These are phyloP conservation scores for Mus caroli DNA, from an alignment of 2,797 vertebrate species.

Conservation along the genomic window DNA sequence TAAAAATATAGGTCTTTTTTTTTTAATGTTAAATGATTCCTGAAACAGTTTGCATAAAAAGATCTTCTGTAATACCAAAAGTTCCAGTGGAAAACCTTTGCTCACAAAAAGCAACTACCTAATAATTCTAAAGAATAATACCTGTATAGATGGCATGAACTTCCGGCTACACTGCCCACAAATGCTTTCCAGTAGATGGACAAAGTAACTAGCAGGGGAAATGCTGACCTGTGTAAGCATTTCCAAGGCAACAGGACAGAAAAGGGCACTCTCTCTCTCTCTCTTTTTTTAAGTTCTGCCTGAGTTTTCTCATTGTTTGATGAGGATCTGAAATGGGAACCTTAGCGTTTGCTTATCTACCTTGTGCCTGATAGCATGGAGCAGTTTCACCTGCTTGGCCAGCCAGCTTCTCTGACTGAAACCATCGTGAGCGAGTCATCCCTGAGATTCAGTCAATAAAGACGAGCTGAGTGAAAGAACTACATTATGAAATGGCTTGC, in stretches of 20 bases:
- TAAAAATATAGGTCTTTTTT: background rate
- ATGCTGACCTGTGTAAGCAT: background rate
- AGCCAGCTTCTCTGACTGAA: background rate
- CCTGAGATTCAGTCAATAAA: background rate
- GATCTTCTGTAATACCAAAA: background rate
- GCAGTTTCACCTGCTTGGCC: background rate
- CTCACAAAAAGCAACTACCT: conserved; percentile 43
- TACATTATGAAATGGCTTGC: background rate
- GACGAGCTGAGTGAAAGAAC: background rate
- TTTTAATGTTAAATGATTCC: conserved; percentile 44
- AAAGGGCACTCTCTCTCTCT: background rate
- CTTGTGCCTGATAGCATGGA: background rate
- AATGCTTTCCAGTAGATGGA: background rate
- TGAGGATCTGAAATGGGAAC: background rate
- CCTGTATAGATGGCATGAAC: background rate
- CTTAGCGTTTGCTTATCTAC: background rate
- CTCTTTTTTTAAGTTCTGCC: background rate
- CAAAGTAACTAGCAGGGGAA: background rate
- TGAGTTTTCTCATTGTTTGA: background rate
- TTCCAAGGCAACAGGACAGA: background rate
- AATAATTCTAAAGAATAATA: background rate
- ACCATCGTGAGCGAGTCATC: background rate
- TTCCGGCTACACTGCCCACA: background rate
- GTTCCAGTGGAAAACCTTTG: background rate
- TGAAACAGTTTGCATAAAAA: background rate